Conservation (phyloP, 2,113 vertebrate species). For the Coryphaenoides rupestris region DNA sequence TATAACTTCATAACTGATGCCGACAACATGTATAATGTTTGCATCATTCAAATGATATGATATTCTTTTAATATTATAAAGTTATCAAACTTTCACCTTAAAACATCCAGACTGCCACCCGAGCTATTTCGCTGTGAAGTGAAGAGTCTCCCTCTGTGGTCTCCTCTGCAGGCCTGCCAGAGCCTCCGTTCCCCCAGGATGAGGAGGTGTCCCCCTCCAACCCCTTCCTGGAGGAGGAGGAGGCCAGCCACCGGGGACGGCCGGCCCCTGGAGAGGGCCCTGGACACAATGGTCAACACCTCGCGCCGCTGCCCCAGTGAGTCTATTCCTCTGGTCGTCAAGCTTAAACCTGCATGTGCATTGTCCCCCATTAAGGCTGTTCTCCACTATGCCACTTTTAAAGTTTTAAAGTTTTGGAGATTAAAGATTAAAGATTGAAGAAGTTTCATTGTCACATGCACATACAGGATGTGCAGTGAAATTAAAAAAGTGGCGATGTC, state of each 20-base stretch:
- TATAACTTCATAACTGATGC: no score
- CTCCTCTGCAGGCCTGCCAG: constrained; percentile 80
- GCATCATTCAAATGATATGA: no score
- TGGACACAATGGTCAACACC: constrained; percentile 90
- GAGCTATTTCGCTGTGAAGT: no score
- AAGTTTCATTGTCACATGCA: no score
- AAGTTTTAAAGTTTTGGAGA: no score
- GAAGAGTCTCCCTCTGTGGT: not conserved
- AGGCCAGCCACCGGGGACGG: constrained; percentile 84
- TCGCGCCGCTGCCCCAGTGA: constrained; percentile 82
- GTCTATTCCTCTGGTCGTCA: constrained; percentile 18
- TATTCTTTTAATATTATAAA: no score
- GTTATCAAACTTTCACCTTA: not conserved
- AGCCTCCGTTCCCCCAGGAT: constrained; percentile 86
- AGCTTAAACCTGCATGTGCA: not conserved
- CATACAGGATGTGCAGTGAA: no score
- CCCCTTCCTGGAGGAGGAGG: constrained; percentile 94
- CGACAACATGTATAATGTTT: no score
- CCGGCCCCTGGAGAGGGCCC: constrained; percentile 81
- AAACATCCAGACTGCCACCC: not conserved
- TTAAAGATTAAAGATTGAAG: no score
- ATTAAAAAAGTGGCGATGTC: no score
- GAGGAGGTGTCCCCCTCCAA: constrained; percentile 92
- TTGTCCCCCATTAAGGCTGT: no score
- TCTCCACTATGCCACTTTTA: no score